Percentiles rank a stretch among this genome's conserved stretches.
Conservation (phyloP, 2,113 vertebrate genomes). For the Strix aluco region DNA sequence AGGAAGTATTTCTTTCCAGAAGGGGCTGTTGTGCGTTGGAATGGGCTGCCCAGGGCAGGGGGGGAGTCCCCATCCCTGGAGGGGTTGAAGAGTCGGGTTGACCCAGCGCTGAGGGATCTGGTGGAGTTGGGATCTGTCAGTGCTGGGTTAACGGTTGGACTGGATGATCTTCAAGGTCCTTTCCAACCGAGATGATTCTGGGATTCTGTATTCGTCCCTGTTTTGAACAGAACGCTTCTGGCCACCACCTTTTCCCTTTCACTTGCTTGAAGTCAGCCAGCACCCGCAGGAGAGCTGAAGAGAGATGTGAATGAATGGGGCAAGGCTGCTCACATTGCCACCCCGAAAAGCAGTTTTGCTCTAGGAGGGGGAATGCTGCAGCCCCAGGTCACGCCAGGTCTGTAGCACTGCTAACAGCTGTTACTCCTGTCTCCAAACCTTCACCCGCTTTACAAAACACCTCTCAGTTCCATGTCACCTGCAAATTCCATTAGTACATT, state of each 20-base stretch:
- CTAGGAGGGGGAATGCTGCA: accelerated
- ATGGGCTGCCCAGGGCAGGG: too few relatives aligned
- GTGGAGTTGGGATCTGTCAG: too few relatives aligned
- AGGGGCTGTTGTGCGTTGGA: too few relatives aligned
- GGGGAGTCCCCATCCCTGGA: too few relatives aligned
- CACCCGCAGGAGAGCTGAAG: neutral
- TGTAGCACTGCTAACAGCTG: accelerated
- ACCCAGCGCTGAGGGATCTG: too few relatives aligned
- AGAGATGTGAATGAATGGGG: too few relatives aligned
- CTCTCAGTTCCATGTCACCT: neutral
- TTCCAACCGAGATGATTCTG: too few relatives aligned
- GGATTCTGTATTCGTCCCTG: neutral
- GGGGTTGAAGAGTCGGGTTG: too few relatives aligned
- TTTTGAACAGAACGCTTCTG: neutral
- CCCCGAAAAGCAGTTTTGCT: neutral
- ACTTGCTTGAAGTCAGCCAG: neutral
- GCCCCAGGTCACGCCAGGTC: neutral
- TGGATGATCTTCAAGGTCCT: too few relatives aligned
- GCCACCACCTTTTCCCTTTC: neutral
- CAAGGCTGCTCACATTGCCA: too few relatives aligned
- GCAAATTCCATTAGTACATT: neutral
- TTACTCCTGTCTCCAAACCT: neutral
- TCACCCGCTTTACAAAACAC: neutral
- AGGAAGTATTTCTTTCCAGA: too few relatives aligned
- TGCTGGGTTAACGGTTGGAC: too few relatives aligned